Evolutionary conservation across 1,140 invertebrate genomes (phyloP), one percentile per base, ranked within the genome.

Genomic region (Episyrphus balteatus): DNA sequence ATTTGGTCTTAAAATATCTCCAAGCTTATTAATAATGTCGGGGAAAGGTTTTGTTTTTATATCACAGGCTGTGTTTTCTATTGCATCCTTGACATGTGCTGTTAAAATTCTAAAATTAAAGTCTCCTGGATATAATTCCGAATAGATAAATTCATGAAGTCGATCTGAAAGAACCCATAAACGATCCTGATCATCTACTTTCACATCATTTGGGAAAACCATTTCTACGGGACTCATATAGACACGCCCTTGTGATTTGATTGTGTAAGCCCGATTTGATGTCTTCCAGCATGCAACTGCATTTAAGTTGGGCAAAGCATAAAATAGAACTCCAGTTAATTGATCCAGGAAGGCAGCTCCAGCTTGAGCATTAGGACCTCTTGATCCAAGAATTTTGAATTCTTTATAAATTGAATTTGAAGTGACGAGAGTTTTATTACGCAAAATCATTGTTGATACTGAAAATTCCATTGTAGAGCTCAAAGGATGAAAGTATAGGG

Each of bases 211-310:
- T 6, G 84, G 83, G 48, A 86, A 87, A 6, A 86, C 69, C 78
- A 86, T 79, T 2, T 79, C 82, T 1, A 73, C 73, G 44, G 84
- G 77, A 62, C 81, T 79, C 72, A 77, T 79, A 44, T 78, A 84
- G 38, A 87, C 76, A 31, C 81, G 66, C 15, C 78, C 80, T 57
- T 84, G 82, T 17, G 81, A 76, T 47, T 77, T 75, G 56, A 79
- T 76, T 2, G 59, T 73, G 49, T 83, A 84, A 1, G 71, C 72
- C 6, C 76, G 77, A 46, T 74, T 78, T 1, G 76, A 77, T 0
- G 82, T 83, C 46, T 76, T 80, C 85, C 85, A 88, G 53, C 84
- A 88, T 2, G 80, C 83, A 1, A 88, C 74, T 2, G 83, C 80
- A 55, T 88, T 84, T 14, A 83, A 61, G 61, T 86, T 86, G 0